These are phyloP conservation scores for Salvator merianae DNA, from an alignment of 2,113 vertebrate genomes.

Conservation along the genomic window DNA sequence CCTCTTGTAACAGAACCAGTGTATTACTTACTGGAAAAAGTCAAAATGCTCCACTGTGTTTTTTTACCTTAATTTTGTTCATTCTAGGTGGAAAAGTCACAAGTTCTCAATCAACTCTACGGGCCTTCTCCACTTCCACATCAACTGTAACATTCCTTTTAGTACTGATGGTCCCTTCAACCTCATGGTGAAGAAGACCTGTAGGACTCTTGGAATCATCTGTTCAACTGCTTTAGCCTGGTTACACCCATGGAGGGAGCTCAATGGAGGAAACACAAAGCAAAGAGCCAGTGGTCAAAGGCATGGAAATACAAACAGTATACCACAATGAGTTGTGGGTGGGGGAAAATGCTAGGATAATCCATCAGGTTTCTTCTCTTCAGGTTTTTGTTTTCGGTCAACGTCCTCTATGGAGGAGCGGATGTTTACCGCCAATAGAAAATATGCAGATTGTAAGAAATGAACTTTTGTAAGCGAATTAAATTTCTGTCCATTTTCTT, in stretches of 20 bases:
- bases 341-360: slow-evolving; percentile 34
- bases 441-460: slow-evolving; percentile 80
- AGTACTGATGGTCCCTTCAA: slow-evolving; percentile 85
- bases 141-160: slow-evolving; percentile 82
- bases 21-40: background rate
- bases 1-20: background rate
- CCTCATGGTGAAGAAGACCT: slow-evolving; percentile 83
- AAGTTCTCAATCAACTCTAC: slow-evolving; percentile 83
- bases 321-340: slow-evolving; percentile 46
- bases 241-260: slow-evolving; percentile 54
- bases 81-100: slow-evolving; percentile 89
- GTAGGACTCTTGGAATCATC: slow-evolving; percentile 46
- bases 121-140: slow-evolving; percentile 68
- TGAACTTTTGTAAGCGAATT: slow-evolving; percentile 75
- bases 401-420: slow-evolving; percentile 48
- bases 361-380: slow-evolving; percentile 73
- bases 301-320: slow-evolving; percentile 46
- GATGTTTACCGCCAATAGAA: slow-evolving; percentile 64
- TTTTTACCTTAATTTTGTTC: slow-evolving; percentile 38
- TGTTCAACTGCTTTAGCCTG: slow-evolving; percentile 64
- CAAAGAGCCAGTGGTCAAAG: slow-evolving; percentile 51
- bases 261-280: slow-evolving; percentile 52
- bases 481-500: slow-evolving; percentile 69
- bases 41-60: background rate
- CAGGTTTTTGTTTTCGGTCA: slow-evolving; percentile 58